Percentiles rank a stretch among this genome's conserved stretches.
Evolutionary conservation across 2,797 vertebrate genomes (phyloP).

Genomic region (Hypotaenidia okinawae): DNA sequence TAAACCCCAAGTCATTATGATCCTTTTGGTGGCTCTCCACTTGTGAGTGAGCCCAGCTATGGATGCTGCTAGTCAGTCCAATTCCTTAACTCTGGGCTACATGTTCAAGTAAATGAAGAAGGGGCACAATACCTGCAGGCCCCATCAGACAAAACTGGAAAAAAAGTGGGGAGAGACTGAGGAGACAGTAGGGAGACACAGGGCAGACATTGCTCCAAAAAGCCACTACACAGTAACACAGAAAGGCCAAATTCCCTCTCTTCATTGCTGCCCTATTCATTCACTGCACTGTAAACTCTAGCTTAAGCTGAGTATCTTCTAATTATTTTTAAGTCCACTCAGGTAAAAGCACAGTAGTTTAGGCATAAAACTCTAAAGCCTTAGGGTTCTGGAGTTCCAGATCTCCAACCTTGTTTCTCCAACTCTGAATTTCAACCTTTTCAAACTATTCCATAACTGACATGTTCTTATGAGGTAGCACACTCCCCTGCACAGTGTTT

Average conservation of each 20-base stretch:
- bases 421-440: neutral
- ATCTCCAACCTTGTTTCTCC: neutral
- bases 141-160: neutral
- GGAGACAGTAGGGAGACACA: neutral
- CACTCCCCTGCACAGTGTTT: neutral
- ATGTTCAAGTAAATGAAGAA: neutral
- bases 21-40: accelerated
- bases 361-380: neutral
- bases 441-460: neutral
- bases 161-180: neutral
- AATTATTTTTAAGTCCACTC: neutral
- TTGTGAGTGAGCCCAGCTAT: neutral
- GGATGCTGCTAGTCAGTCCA: neutral
- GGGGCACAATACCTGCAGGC: neutral
- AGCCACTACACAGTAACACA: neutral
- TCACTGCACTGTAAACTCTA: neutral
- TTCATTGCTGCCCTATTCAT: neutral
- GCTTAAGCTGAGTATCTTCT: neutral
- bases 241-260: neutral
- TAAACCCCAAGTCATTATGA: neutral
- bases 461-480: neutral
- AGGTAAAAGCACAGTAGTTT: neutral
- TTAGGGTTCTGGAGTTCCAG: neutral
- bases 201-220: neutral
- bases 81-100: neutral